These are phyloP conservation scores for Etia nguti DNA, from an alignment of 2,113 vertebrate genomes.

Conservation along the genomic window DNA sequence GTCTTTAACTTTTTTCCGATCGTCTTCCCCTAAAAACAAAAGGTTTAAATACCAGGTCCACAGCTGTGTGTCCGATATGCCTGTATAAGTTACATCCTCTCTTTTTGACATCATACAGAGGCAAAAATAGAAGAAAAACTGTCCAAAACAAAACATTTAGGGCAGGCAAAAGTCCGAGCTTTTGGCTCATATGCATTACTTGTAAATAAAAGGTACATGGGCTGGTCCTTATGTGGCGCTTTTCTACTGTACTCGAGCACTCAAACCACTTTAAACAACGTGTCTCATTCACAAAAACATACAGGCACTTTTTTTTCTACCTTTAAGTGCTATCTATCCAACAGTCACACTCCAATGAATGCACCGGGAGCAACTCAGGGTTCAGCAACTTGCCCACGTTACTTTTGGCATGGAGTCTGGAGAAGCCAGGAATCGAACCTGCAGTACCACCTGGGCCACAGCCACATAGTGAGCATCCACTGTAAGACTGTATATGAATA, in stretches of 20 bases:
- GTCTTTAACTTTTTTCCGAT: neutral
- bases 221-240: neutral
- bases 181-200: neutral
- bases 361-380: rapidly evolving
- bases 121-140: neutral
- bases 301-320: neutral
- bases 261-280: neutral
- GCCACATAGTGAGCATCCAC: neutral
- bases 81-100: neutral
- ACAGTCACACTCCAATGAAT: neutral
- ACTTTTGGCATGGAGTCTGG: neutral
- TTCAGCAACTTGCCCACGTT: neutral
- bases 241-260: neutral
- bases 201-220: neutral
- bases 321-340: neutral
- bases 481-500: neutral
- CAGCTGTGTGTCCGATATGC: neutral
- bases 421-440: neutral
- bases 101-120: rapidly evolving
- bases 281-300: neutral
- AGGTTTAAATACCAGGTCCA: neutral
- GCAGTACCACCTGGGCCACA: neutral
- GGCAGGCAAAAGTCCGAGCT: neutral
- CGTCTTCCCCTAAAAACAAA: neutral
- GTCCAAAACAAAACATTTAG: neutral